These are phyloP conservation scores for Ceratina japonica DNA, from an alignment of 1,140 invertebrate genomes.

Conservation along the genomic window DNA sequence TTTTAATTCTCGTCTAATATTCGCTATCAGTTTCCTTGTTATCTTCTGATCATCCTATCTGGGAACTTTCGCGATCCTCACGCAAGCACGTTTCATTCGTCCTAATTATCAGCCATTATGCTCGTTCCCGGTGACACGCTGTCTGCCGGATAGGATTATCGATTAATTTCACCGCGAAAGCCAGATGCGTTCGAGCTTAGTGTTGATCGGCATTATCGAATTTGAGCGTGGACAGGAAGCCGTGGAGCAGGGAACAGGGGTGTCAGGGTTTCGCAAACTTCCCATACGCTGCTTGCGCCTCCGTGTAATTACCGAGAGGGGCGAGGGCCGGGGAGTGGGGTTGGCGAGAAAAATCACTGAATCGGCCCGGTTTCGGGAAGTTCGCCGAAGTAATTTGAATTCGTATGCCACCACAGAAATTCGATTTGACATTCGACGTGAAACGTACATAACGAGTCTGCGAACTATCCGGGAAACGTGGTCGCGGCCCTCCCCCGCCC, in stretches of 20 bases:
- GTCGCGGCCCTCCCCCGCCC: not conserved
- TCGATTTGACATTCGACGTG: slow-evolving; percentile 62
- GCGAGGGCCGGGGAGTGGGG: not conserved
- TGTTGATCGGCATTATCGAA: slow-evolving; percentile 32
- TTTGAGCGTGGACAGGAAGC: slow-evolving; percentile 12
- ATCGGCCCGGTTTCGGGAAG: slow-evolving; percentile 25
- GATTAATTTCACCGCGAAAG: slow-evolving; percentile 13
- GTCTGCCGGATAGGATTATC: not conserved
- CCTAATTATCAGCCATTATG: slow-evolving; percentile 17
- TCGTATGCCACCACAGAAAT: slow-evolving; percentile 59
- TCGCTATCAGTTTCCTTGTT: too few relatives aligned
- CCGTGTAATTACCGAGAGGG: slow-evolving; percentile 32
- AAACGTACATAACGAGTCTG: slow-evolving; percentile 63
- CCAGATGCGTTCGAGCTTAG: not conserved
- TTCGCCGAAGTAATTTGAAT: slow-evolving; percentile 60
- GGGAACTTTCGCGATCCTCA: too few relatives aligned
- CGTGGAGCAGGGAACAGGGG: not conserved
- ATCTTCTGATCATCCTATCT: too few relatives aligned
- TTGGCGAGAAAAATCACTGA: slow-evolving; percentile 21
- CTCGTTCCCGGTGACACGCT: not conserved
- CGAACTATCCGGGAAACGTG: slow-evolving; percentile 49
- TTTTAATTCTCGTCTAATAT: too few relatives aligned
- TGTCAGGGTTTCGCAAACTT: slow-evolving; percentile 33
- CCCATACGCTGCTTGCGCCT: slow-evolving; percentile 14
- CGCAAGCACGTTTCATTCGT: not conserved